Percentiles rank a stretch among this genome's conserved stretches.
Evolutionary conservation across 2,113 vertebrate species (phyloP).

Genomic region (Siniperca chuatsi): DNA sequence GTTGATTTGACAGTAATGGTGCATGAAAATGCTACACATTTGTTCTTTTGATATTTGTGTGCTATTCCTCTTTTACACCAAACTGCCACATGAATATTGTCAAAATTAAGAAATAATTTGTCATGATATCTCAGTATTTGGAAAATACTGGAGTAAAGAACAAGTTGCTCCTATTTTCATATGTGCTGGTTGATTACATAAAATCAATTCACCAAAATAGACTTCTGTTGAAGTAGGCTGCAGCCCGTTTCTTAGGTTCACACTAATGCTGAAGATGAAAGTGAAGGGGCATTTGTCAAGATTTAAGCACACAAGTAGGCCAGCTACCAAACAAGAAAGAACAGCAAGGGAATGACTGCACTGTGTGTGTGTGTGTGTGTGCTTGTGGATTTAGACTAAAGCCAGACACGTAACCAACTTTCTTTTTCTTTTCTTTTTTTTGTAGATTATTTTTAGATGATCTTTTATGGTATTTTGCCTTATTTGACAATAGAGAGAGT

Average conservation of each 20-base stretch:
- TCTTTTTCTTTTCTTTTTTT: background rate
- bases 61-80: background rate
- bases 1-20: background rate
- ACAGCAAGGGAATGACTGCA: background rate
- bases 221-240: background rate
- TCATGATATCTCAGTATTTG: background rate
- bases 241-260: background rate
- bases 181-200: background rate
- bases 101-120: background rate
- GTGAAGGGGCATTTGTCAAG: constrained; percentile 14
- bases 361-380: constrained; percentile 4
- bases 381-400: constrained; percentile 12
- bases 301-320: constrained; percentile 6
- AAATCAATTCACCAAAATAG: constrained; percentile 1
- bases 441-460: constrained; percentile 4
- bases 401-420: background rate
- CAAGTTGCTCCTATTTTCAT: background rate
- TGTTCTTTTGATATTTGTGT: background rate
- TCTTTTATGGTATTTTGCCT: background rate
- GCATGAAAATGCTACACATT: background rate
- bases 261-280: constrained; percentile 18
- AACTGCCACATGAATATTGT: background rate
- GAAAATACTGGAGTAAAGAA: background rate
- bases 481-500: background rate
- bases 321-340: background rate